Evolutionary conservation across 1,140 invertebrate genomes (phyloP).

Genomic region (Zaprionus davidi): DNA sequence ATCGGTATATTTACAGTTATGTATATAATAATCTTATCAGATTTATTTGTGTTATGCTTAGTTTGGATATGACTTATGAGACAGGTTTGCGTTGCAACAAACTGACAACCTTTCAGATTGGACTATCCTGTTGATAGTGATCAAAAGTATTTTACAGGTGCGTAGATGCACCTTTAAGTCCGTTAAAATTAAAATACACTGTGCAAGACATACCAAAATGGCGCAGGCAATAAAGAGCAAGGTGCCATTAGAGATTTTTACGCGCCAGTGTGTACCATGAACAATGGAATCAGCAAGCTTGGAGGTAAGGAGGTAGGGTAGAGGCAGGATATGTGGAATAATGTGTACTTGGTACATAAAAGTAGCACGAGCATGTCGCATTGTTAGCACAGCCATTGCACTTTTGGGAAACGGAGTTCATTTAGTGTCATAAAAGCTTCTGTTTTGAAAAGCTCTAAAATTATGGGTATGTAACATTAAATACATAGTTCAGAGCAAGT

Average conservation of each 20-base stretch:
- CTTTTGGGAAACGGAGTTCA: constrained; percentile 1
- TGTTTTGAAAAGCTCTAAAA: neutral
- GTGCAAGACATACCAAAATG: constrained; percentile 1
- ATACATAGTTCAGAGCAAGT: no score
- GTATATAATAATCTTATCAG: no score
- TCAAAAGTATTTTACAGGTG: neutral
- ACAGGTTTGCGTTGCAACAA: no score
- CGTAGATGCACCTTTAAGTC: neutral
- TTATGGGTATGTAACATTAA: neutral
- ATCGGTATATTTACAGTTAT: no score
- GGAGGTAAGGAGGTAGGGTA: neutral
- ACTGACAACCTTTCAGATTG: no score
- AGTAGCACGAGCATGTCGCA: constrained; percentile 68
- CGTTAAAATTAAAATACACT: neutral
- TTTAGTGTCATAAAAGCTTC: neutral
- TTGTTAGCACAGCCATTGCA: constrained; percentile 50
- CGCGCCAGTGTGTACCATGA: constrained; percentile 54
- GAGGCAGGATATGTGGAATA: neutral
- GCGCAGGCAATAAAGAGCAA: constrained; percentile 68
- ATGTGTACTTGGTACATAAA: constrained; percentile 75
- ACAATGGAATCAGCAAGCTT: constrained; percentile 58
- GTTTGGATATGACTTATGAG: no score
- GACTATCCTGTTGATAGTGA: neutral
- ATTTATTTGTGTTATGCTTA: no score
- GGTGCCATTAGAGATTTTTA: constrained; percentile 58